Evolutionary conservation across 2,797 vertebrate species (phyloP).

Genomic region (Melanotaenia parkinsoni): DNA sequence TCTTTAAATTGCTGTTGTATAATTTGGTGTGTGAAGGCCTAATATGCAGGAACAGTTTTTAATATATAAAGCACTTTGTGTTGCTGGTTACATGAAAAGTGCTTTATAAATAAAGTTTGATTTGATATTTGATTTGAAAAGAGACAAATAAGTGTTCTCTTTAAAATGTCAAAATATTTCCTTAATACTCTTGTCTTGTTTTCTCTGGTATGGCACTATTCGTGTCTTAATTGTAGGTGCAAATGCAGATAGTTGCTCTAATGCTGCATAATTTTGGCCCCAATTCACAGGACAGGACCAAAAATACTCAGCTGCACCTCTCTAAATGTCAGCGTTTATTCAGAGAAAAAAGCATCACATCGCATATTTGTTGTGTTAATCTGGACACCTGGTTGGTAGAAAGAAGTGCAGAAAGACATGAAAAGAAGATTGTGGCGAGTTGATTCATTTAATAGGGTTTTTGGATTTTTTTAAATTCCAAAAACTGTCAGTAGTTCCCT

Average conservation of each 20-base stretch:
- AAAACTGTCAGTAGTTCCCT: background rate
- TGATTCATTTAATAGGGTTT: background rate
- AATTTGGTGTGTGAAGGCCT: no score
- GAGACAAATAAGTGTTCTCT: background rate
- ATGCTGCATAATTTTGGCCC: background rate
- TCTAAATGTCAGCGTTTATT: slow-evolving; percentile 58
- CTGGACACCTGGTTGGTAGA: slow-evolving; percentile 30
- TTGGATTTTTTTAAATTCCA: background rate
- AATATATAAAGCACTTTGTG: no score
- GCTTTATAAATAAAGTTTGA: no score
- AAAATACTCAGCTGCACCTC: slow-evolving; percentile 41
- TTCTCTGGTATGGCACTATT: background rate
- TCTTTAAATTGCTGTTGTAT: no score
- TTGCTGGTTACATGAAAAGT: no score
- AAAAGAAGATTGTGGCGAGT: background rate
- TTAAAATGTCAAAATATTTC: background rate
- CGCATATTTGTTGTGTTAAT: slow-evolving; percentile 46
- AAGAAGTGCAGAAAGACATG: background rate
- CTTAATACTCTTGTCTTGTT: slow-evolving; percentile 11
- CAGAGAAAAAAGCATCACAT: background rate
- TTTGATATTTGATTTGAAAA: no score
- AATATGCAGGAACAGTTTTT: no score
- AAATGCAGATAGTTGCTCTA: slow-evolving; percentile 23
- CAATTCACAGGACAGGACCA: slow-evolving; percentile 20
- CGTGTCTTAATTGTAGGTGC: slow-evolving; percentile 1